Percentiles rank a stretch among this genome's conserved stretches.
phyloP scores from a whole-genome alignment of 2,797 vertebrate species.

The Novumbra hubbsi region DNA sequence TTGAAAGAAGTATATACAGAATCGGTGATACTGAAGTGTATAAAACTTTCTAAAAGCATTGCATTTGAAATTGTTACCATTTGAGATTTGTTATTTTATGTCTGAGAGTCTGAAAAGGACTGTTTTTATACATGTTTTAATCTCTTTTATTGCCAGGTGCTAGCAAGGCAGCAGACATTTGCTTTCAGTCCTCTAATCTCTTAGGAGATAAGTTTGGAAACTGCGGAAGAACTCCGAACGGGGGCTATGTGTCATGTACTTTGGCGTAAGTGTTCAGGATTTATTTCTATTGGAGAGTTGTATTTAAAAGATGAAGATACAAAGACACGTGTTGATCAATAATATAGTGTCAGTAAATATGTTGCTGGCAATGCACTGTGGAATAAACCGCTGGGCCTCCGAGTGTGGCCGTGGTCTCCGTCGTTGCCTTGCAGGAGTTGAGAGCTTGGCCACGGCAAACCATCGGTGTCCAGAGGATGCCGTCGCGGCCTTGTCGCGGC shows the following conservation, averaged over 20 bases:
- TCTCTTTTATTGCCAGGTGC: constrained; percentile 67
- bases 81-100: neutral
- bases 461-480: too few species aligned
- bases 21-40: too few species aligned
- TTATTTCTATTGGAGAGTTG: neutral
- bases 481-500: too few species aligned
- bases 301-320: neutral
- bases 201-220: constrained; percentile 80
- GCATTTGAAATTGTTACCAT: too few species aligned
- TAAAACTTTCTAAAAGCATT: too few species aligned
- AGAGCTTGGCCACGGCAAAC: too few species aligned
- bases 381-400: neutral
- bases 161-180: constrained; percentile 75
- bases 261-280: constrained; percentile 72
- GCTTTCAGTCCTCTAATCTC: constrained; percentile 74
- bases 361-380: neutral
- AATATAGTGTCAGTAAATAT: too few species aligned
- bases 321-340: too few species aligned
- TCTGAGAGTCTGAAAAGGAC: neutral
- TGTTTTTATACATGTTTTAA: neutral
- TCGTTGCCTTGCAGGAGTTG: too few species aligned
- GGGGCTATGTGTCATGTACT: constrained; percentile 56
- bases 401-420: too few species aligned
- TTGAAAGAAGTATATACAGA: too few species aligned
- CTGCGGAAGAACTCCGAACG: constrained; percentile 64